Conservation (phyloP, 1,140 invertebrate genomes). For the Cyclina sinensis region DNA sequence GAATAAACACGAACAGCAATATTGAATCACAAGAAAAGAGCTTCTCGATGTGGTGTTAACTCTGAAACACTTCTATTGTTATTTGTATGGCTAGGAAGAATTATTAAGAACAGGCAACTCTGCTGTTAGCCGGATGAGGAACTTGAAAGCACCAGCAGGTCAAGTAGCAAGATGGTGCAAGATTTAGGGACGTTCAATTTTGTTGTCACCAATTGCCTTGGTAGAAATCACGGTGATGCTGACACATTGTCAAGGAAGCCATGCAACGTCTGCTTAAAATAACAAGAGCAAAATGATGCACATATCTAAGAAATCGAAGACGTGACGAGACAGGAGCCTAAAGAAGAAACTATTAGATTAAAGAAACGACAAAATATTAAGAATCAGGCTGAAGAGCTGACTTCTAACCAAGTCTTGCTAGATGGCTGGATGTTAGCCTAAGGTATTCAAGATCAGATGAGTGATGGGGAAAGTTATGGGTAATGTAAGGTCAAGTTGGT, state of each 20-base stretch:
- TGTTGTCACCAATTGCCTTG: no score
- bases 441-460: not conserved
- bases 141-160: conserved; percentile 27
- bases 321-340: not conserved
- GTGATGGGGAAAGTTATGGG: not conserved
- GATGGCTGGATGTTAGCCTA: no score
- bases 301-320: not conserved
- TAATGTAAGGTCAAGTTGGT: not conserved
- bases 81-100: conserved; percentile 67
- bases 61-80: conserved; percentile 63
- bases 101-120: conserved; percentile 68
- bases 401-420: no score
- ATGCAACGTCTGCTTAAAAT: no score
- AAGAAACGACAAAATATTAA: not conserved
- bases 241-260: no score
- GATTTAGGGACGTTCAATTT: conserved; percentile 74
- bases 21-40: conserved; percentile 69
- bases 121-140: conserved; percentile 66
- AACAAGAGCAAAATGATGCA: no score
- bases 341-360: not conserved
- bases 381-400: no score
- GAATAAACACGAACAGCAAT: conserved; percentile 62
- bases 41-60: conserved; percentile 67
- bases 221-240: no score
- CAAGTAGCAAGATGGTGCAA: no score